Evolutionary conservation across 1,140 invertebrate genomes (phyloP), one percentile per base, ranked within the genome.

Genomic region (Melanaphis sacchari): DNA sequence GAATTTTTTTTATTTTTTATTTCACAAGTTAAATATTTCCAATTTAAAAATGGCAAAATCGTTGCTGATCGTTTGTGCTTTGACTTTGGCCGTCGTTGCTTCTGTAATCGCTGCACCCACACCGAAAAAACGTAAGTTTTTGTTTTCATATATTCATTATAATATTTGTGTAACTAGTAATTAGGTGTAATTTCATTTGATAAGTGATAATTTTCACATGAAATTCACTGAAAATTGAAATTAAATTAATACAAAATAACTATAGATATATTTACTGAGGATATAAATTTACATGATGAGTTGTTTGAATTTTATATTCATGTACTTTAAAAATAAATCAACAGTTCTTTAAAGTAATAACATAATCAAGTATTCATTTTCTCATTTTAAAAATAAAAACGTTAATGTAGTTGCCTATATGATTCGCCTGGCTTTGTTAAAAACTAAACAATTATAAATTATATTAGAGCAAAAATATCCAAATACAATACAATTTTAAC

Each of bases 31-130:
- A 85, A 85, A 85, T 85, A 85, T n/a, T 43, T 46, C 43, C 76
- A 81, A 81, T 49, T 38, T 15, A 40, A 46, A 82, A 82, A 93
- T 93, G 91, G 91, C 76, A 84, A 93, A 93, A 84, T 93, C 91
- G 91, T 93, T 93, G 91, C 91, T 93, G 66, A 82, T 93, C 81
- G 76, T 84, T 0, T 41, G 46, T 93, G 91, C 81, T 24, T 93
- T 93, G 38, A 85, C 85, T 54, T 93, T 93, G 91, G 91, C 91
- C 91, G 91, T 93, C 15, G 76, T 82, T 93, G 66, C 91, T 93
- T 93, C 91, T 93, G 91, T 93, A 49, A 85, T 21, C 46, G 91
- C 91, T 84, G 91, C 91, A 46, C 91, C 91, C 2, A 26, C 91
- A 52, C 76, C 91, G 11, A 93, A 93, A 49, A 93, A 93, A 93